Percentiles rank a stretch among this genome's conserved stretches.
phyloP scores from a whole-genome alignment of 2,888 invertebrate species.

The Spialia ferax region DNA sequence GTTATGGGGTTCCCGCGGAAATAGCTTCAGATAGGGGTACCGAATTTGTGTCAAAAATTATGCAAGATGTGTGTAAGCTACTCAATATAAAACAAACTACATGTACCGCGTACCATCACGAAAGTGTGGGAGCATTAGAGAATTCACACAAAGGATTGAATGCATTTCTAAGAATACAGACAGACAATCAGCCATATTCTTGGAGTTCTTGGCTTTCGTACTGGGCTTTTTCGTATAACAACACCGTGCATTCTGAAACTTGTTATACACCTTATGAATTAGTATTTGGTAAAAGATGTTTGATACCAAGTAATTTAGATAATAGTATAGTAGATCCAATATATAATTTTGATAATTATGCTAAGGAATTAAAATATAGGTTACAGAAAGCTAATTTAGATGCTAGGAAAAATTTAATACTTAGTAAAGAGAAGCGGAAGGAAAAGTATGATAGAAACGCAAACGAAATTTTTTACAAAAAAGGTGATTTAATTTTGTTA shows the following conservation, averaged over 20 bases:
- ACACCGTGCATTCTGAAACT: conserved; percentile 1
- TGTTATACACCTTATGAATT: conserved; percentile 8
- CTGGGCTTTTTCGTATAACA: not conserved
- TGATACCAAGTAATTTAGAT: not conserved
- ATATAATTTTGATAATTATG: not conserved
- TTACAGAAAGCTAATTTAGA: conserved; percentile 1
- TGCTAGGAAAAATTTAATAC: conserved; percentile 1
- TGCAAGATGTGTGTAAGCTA: not conserved
- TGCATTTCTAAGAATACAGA: no score
- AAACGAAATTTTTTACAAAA: not conserved
- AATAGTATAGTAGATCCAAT: not conserved
- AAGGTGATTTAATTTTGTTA: not conserved
- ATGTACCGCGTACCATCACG: no score
- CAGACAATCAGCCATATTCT: no score
- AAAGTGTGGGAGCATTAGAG: no score
- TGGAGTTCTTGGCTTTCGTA: not conserved
- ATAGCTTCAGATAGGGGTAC: not conserved
- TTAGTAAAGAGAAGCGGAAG: not conserved
- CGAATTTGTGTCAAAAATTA: not conserved
- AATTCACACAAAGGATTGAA: no score
- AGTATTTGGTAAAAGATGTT: not conserved
- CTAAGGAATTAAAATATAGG: not conserved
- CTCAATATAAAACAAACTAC: no score
- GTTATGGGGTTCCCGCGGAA: not conserved
- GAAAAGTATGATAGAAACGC: not conserved